A percentile compares a stretch with the other conserved stretches of the same genome.
These are phyloP conservation scores for Drosophila stalkeri DNA, from an alignment of 2,888 invertebrate species.

Conservation along the genomic window DNA sequence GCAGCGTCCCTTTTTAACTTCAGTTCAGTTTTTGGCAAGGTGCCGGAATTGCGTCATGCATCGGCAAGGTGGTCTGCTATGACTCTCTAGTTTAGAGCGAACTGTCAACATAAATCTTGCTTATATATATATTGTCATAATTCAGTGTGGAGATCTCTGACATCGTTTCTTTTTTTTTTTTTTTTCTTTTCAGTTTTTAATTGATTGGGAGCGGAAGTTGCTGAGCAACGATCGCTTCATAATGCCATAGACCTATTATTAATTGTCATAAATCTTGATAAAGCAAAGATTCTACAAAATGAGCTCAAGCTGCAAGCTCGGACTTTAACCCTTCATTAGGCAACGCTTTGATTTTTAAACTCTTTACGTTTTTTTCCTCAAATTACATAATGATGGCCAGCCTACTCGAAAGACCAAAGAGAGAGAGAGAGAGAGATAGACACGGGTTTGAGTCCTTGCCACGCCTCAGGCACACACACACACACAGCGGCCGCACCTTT, in stretches of 20 bases:
- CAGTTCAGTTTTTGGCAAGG: slow-evolving; percentile 68
- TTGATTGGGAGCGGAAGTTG: slow-evolving; percentile 77
- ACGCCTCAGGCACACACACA: slow-evolving; percentile 43
- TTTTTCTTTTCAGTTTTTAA: slow-evolving; percentile 50
- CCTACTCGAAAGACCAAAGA: slow-evolving; percentile 28
- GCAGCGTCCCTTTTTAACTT: neutral
- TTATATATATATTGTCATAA: slow-evolving; percentile 74
- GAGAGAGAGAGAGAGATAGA: neutral
- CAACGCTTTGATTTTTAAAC: slow-evolving; percentile 59
- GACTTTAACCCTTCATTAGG: slow-evolving; percentile 59
- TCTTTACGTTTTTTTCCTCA: slow-evolving; percentile 62
- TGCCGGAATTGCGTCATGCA: slow-evolving; percentile 69
- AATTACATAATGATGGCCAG: slow-evolving; percentile 79
- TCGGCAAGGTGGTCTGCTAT: slow-evolving; percentile 60
- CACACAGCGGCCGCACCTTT: slow-evolving; percentile 54
- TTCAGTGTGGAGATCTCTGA: slow-evolving; percentile 32
- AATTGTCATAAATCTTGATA: slow-evolving; percentile 85
- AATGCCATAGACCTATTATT: slow-evolving; percentile 81
- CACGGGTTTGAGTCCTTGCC: slow-evolving; percentile 47
- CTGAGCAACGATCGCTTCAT: slow-evolving; percentile 26
- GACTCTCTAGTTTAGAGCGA: slow-evolving; percentile 20
- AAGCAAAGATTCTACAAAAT: slow-evolving; percentile 69
- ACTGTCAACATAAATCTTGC: slow-evolving; percentile 66
- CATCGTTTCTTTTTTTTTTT: neutral
- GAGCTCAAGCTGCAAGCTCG: slow-evolving; percentile 66